Evolutionary conservation across 2,113 vertebrate genomes (phyloP), one percentile per base, ranked within the genome.

Genomic region (Anthoscopus minutus): DNA sequence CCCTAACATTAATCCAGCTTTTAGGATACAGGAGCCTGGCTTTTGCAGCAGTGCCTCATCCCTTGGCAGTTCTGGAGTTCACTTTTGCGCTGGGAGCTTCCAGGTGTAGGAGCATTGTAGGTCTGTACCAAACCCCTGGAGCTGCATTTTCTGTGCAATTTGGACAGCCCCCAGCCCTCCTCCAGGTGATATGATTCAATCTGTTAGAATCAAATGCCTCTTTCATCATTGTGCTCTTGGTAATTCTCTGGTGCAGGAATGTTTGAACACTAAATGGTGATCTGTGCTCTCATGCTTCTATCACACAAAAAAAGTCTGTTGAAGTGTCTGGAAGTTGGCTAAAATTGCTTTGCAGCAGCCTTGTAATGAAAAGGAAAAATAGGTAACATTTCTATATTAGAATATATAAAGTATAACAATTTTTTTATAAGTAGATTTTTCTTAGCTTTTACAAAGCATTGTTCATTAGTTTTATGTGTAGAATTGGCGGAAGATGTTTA

Each of bases 1-100:
- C 30, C 47, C 38, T n/a, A 88, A 19, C 44, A 45, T 74, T 88
- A 92, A 96, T 96, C 93, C 37, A 88, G 60, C 80, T 92, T 45
- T 91, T 89, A 83, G 85, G 62, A 77, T 25, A 33, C 56, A 87
- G 56, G 42, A 94, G 31, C 33, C 61, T 71, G 35, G 45, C 58
- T 51, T 56, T 91, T 31, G 65, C 67, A 86, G 35, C 56, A 53
- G 47, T 37, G 66, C 70, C 40, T 82, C 3, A 4, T 81, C 81
- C 61, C 69, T 84, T 50, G 58, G 25, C 54, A 7, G 18, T 66
- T 87, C 53, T 89, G 69, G 65, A 94, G 60, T 88, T 95, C 35
- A 10, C 35, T 54, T 89, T 54, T 78, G 15, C 44, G 10, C 40
- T 87, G 82, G 8, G 20, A 23, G 15, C 8, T 64, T 84, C 9